These are phyloP conservation scores for Hippocampus abdominalis DNA, from an alignment of 2,113 vertebrate genomes.

Conservation along the genomic window DNA sequence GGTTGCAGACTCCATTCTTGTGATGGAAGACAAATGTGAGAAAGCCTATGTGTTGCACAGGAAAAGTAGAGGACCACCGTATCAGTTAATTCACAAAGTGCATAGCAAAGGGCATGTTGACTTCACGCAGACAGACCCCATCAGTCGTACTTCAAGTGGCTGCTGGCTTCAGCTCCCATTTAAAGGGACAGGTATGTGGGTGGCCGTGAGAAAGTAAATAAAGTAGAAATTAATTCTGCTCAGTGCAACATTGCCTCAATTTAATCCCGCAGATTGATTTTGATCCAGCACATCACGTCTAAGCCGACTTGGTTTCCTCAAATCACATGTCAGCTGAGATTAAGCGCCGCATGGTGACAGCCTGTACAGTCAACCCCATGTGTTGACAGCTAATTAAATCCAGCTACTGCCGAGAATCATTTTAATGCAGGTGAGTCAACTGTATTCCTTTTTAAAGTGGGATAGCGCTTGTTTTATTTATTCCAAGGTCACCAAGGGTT, in stretches of 20 bases:
- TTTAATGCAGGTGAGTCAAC: constrained; percentile 20
- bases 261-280: not conserved
- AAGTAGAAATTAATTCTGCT: not conserved
- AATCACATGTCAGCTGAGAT: constrained; percentile 12
- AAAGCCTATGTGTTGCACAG: too few relatives aligned
- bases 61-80: not conserved
- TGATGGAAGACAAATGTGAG: too few relatives aligned
- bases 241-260: not conserved
- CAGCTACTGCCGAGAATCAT: constrained; percentile 8
- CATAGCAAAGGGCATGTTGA: not conserved
- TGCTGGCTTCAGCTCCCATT: not conserved
- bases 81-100: not conserved
- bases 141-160: not conserved
- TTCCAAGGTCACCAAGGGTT: constrained; percentile 42
- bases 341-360: constrained; percentile 25
- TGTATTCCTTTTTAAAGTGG: constrained; percentile 9
- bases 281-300: constrained; percentile 6
- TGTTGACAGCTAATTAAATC: constrained; percentile 50
- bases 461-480: constrained; percentile 40
- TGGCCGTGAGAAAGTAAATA: not conserved
- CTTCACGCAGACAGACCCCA: not conserved
- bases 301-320: constrained; percentile 5
- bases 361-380: constrained; percentile 2
- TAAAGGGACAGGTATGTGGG: not conserved
- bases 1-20: too few relatives aligned